Base-by-base conservation (phyloP, 2,888 invertebrate genomes). In the Smittia aterrima region DNA sequence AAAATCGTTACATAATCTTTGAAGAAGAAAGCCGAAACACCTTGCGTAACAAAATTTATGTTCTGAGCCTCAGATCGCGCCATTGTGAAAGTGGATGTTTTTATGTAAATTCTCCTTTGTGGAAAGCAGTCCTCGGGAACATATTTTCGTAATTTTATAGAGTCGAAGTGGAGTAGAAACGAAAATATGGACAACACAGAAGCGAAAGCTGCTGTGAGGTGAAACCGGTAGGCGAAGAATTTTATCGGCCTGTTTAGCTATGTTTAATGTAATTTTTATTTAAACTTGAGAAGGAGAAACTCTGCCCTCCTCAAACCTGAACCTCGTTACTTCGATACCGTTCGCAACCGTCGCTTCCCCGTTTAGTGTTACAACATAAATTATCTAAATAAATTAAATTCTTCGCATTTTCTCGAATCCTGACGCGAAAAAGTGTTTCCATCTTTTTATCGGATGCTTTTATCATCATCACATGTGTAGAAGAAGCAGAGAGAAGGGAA, bases 361-460 rank as follows among this genome's bases (percentile, higher is more conserved):
- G 64, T 27, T 64, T 64, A 64, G 27, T 64, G 27, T 64, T 64
- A 64, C 27, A 64, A 64, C 64, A 64, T 64, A 64, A 64, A 64
- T 64, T 64, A 22, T 32, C 47, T 16, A 11, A 47, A 47, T 66
- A 18, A 32, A 32, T 66, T 66, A 18, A 25, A 18, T 66, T 32
- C 25, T 20, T n/a, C n/a, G 13, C 40, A 64, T 66, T 40, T 66
- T 32, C 66, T 32, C 32, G 25, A 22, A 20, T 18, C 66, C 38
- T 20, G 25, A 11, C 66, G 25, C 9, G 11, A 16, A 20, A 32
- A 66, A 9, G 20, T 64, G 20, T 38, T n/a, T 38, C 27, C 24
- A 66, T 66, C 18, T 47, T 13, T 47, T 47, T 47, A 47, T 47
- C 47, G 13, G 47, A 47, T 47, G 47, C n/a, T 47, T 47, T 47